Evolutionary conservation across 1,140 invertebrate species (phyloP), one percentile per base, ranked within the genome.

Genomic region (Ceratina calcarata): DNA sequence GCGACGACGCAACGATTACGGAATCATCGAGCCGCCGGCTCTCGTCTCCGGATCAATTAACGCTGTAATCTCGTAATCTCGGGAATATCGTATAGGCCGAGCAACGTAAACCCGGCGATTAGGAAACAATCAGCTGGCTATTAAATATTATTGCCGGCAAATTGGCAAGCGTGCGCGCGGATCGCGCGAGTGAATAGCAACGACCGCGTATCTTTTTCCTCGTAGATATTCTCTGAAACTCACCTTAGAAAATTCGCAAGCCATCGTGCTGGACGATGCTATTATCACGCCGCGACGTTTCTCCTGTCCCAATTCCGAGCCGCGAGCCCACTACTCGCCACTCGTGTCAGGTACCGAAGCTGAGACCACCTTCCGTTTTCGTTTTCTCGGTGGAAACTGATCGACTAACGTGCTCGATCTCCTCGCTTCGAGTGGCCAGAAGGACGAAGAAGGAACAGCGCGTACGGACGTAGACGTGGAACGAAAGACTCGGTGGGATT

Each of bases 251-350:
- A 83, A 82, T 89, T 82, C 80, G 78, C 86, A 89, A 90, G 87
- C 88, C 89, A 90, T 90, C 84, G 88, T 90, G 89, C 81, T 80
- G 37, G 82, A 71, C 78, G 85, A 87, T 88, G 79, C 87, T 85
- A 83, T 82, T 70, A 81, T 78, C 83, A 82, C 82, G 69, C 82
- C 84, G 83, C 86, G 81, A 87, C 84, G 82, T 87, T 85, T 78
- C 85, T 71, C 75, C 20, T 74, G 82, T 76, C 68, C 62, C 69
- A 71, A 37, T 37, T 53, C 53, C 51, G 57, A 60, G 75, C 24
- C 75, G 66, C 75, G 66, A 55, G 58, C 27, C 27, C 27, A 53
- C 7, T 68, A 22, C 45, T 71, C 68, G 24, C 75, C 45, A 51
- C 57, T 37, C 57, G 32, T 57, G 67, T 16, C 62, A 37, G 45